Conservation (phyloP, 2,797 vertebrate genomes). For the Anguilla anguilla region DNA sequence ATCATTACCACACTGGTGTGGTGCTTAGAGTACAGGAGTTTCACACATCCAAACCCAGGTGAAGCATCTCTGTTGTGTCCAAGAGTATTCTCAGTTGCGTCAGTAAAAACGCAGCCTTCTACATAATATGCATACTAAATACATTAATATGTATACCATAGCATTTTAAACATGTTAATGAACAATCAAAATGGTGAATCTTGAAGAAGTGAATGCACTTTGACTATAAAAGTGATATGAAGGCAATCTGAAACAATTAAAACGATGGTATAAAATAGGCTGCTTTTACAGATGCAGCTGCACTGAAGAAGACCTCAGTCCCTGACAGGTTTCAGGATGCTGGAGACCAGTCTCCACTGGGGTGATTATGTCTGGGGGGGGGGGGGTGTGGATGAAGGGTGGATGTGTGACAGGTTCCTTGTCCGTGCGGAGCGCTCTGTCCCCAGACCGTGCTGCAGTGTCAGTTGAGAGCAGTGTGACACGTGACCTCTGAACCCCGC, state of each 20-base stretch:
- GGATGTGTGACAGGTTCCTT: too few species aligned
- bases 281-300: too few species aligned
- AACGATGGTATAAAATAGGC: too few species aligned
- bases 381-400: too few species aligned
- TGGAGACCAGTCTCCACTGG: background rate
- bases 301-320: too few species aligned
- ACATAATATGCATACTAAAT: background rate
- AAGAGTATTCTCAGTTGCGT: background rate
- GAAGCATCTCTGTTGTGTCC: background rate
- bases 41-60: background rate
- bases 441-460: background rate
- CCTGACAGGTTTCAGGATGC: background rate
- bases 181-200: too few species aligned
- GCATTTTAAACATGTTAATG: too few species aligned
- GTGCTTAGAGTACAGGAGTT: background rate
- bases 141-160: background rate
- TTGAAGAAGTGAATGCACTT: background rate
- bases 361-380: too few species aligned
- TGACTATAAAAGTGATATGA: background rate
- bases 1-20: background rate
- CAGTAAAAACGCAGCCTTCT: background rate
- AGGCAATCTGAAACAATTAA: background rate
- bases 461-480: background rate
- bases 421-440: background rate
- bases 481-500: background rate